Evolutionary conservation across 2,113 vertebrate species (phyloP).

Genomic region (Electrona antarctica): DNA sequence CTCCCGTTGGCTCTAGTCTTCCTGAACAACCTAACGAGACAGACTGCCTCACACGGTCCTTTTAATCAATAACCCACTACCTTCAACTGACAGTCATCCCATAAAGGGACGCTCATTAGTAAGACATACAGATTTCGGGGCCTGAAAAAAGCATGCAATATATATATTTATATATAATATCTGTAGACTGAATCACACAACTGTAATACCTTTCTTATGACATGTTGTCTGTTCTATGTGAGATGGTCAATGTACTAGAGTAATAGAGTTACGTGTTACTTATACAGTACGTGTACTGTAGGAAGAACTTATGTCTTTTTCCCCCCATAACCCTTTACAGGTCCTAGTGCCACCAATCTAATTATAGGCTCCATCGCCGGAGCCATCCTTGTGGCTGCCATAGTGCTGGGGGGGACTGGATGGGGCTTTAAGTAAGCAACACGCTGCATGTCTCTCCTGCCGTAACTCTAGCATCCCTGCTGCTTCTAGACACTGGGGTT

Average conservation of each 20-base stretch:
- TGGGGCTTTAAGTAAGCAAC: constrained; percentile 99
- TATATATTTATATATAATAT: constrained; percentile 15
- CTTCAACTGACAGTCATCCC: constrained; percentile 53
- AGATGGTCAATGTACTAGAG: constrained; percentile 63
- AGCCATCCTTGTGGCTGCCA: constrained; percentile 99
- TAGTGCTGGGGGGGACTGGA: constrained; percentile 99
- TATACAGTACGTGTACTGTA: constrained; percentile 64
- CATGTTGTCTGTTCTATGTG: constrained; percentile 76
- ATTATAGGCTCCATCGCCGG: constrained; percentile 99
- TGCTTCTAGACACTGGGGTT: constrained; percentile 90
- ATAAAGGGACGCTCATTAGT: constrained; percentile 19
- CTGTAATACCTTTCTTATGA: constrained; percentile 62
- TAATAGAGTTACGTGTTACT: constrained; percentile 64
- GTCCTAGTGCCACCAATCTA: constrained; percentile 99
- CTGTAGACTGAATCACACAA: constrained; percentile 58
- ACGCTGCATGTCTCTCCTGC: constrained; percentile 92
- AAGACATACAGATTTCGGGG: constrained; percentile 45
- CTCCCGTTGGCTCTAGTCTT: constrained; percentile 53
- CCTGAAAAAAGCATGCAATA: constrained; percentile 67
- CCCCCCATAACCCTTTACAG: constrained; percentile 96
- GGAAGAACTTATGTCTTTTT: constrained; percentile 91
- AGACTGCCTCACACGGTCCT: constrained; percentile 18
- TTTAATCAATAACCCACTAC: constrained; percentile 44
- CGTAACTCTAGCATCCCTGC: constrained; percentile 89
- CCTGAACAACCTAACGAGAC: constrained; percentile 49